Base-by-base conservation (phyloP, 2,888 invertebrate species). In the Heliconius sara region DNA sequence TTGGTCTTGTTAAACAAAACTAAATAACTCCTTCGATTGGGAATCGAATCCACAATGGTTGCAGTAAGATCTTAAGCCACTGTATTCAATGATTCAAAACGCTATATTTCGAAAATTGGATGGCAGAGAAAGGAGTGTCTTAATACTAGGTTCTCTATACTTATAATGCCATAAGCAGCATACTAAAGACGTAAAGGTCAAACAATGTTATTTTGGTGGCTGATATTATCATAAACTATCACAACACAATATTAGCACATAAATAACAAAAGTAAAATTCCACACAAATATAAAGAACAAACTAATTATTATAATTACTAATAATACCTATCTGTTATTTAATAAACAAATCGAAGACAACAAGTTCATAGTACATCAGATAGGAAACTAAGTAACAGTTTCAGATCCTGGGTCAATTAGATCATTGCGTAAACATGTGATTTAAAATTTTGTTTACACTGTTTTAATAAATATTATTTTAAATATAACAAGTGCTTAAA, bases 341-440 rank as follows among this genome's bases (percentile, higher is more conserved):
- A 75, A 77, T 81, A 83, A 83, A 83, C 77, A 81, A 67, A 63
- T 70, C 74, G 76, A 67, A 78, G 60, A 65, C 63, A 65, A 71
- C 27, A 27, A 81, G 82, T 81, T 85, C 84, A 85, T 79, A 80
- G 82, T 81, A 83, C 80, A 72, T 43, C 9, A 74, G 74, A 73
- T 57, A 68, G 57, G 43, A 74, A 63, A 83, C 83, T 81, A 79
- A 79, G 82, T 83, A 79, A 71, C 70, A 81, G 82, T 80, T 83
- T 81, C 22, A 74, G 82, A 77, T 82, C 76, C 80, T 75, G 80
- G 83, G 81, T 82, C 79, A 81, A 71, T 39, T 76, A 10, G 60
- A 79, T 57, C 67, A 57, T 63, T 39, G 52, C 71, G 66, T 72
- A 83, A 80, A 81, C 77, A 80, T 74, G 71, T 83, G 77, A 83